These are phyloP conservation scores for Brachylomia viminalis DNA, from an alignment of 2,888 invertebrate species.

Conservation along the genomic window DNA sequence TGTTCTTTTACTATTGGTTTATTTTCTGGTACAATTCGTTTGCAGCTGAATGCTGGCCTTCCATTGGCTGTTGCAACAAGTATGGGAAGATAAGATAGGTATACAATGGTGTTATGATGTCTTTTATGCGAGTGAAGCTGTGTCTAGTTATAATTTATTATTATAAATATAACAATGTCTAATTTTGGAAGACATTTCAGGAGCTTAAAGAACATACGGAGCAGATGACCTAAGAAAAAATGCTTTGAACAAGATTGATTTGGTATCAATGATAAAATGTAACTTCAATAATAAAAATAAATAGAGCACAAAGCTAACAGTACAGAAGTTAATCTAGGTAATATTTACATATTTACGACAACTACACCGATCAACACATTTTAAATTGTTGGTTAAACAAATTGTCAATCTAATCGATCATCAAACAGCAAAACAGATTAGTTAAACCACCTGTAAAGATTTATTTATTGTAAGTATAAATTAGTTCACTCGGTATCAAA, in stretches of 20 bases:
- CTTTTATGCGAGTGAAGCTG: not conserved
- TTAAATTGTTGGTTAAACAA: constrained; percentile 19
- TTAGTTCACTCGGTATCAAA: not conserved
- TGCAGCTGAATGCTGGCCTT: constrained; percentile 6
- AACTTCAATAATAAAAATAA: not conserved
- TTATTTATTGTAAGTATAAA: constrained; percentile 26
- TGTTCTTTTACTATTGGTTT: not conserved
- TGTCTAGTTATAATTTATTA: not conserved
- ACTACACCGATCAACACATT: not conserved
- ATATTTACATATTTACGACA: constrained; percentile 16
- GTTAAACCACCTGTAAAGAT: not conserved
- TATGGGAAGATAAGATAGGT: constrained; percentile 10
- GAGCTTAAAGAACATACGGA: not conserved
- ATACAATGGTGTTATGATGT: constrained; percentile 26
- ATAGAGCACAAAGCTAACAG: not conserved
- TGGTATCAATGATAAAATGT: not conserved
- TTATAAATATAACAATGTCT: not conserved
- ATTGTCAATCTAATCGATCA: constrained; percentile 23
- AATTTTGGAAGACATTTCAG: not conserved
- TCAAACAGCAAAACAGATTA: constrained; percentile 2
- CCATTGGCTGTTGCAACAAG: constrained; percentile 27
- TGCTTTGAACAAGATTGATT: not conserved
- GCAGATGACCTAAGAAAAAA: not conserved
- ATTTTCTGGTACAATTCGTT: constrained; percentile 26
- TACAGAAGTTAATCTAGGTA: not conserved